phyloP scores from a whole-genome alignment of 1,140 invertebrate genomes.

The Bombus sylvicola region DNA sequence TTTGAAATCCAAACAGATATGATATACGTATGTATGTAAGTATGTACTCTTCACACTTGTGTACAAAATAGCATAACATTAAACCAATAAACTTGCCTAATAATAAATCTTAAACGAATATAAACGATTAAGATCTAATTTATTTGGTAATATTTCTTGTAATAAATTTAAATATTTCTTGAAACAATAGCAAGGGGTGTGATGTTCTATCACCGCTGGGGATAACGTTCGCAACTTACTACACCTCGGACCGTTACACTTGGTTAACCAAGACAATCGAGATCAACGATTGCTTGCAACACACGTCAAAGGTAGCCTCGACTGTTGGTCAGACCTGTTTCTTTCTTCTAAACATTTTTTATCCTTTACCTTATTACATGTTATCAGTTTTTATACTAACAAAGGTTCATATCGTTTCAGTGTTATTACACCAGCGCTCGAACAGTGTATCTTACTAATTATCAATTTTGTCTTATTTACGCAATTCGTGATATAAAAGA shows the following conservation, averaged over 20 bases:
- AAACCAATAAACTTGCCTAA: background rate
- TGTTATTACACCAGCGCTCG: too few relatives aligned
- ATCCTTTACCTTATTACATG: background rate
- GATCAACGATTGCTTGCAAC: slow-evolving; percentile 59
- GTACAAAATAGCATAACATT: background rate
- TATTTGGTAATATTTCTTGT: background rate
- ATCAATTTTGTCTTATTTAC: background rate
- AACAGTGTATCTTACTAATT: background rate
- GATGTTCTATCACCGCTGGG: background rate
- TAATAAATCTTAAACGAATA: background rate
- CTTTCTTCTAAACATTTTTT: slow-evolving; percentile 10
- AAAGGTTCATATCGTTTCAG: background rate
- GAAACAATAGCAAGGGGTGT: background rate
- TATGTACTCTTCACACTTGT: background rate
- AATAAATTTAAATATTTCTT: background rate
- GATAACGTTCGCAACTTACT: slow-evolving; percentile 16
- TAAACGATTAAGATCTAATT: background rate
- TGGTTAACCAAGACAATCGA: slow-evolving; percentile 70
- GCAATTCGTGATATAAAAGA: background rate
- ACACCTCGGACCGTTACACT: slow-evolving; percentile 47
- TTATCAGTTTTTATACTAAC: background rate
- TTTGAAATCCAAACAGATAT: background rate
- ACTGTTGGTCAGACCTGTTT: slow-evolving; percentile 1
- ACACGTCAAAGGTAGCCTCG: slow-evolving; percentile 41
- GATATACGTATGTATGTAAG: background rate